Evolutionary conservation across 2,888 invertebrate species (phyloP).

Genomic region (Rhynchonema sp.): DNA sequence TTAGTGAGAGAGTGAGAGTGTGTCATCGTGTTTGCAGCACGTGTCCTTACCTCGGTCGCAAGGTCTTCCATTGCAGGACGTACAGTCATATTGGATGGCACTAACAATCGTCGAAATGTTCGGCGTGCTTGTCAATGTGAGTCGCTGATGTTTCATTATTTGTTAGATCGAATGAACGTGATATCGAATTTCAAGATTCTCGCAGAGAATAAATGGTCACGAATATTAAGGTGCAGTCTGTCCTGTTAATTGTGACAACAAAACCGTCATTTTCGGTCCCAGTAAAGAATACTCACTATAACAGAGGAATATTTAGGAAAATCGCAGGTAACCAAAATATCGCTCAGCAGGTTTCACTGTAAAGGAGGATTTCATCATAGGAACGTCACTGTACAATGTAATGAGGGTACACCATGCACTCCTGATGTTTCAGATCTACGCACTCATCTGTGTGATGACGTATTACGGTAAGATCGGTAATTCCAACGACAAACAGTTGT

Average conservation of each 20-base stretch:
- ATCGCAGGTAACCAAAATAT: no score
- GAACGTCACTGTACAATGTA: not conserved
- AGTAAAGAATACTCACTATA: no score
- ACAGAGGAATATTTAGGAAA: no score
- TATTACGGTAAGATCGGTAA: conserved; percentile 19
- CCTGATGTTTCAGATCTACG: conserved; percentile 14
- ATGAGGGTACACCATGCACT: not conserved
- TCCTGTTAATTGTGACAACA: no score
- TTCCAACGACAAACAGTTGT: conserved; percentile 4
- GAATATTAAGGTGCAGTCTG: no score
- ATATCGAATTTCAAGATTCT: no score
- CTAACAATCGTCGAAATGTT: conserved; percentile 24
- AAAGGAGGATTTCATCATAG: no score
- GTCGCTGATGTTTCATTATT: conserved; percentile 1
- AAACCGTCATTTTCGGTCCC: no score
- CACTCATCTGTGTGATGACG: conserved; percentile 19
- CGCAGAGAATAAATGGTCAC: no score
- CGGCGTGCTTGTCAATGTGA: conserved; percentile 22
- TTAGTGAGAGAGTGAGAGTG: no score
- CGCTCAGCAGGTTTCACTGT: no score
- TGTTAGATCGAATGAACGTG: no score
- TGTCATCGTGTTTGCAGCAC: not conserved
- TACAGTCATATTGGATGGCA: conserved; percentile 21
- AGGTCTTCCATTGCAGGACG: conserved; percentile 2
- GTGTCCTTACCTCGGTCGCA: not conserved